Conservation (phyloP, 2,113 vertebrate genomes). For the Gymnocephalus cernua region DNA sequence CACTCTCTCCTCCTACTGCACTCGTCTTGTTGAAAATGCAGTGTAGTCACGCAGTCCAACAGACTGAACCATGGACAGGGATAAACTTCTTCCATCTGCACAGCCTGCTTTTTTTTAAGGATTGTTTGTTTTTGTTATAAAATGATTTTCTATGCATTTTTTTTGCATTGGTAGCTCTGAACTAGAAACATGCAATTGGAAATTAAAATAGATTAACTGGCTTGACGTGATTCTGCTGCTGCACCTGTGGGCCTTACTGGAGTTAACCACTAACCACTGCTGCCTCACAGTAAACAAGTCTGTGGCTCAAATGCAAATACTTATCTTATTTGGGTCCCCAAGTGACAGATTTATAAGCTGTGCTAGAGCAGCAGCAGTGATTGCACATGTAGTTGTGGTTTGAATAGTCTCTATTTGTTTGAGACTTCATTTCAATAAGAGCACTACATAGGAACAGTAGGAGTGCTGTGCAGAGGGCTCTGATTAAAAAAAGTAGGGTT, state of each 20-base stretch:
- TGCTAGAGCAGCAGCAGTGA: neutral
- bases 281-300: neutral
- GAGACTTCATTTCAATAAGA: neutral
- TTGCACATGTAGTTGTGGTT: constrained; percentile 10
- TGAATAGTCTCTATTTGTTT: constrained; percentile 10
- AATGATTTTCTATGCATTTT: neutral
- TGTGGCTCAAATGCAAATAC: neutral
- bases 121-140: neutral
- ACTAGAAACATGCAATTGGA: neutral
- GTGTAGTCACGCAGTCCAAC: neutral
- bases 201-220: neutral
- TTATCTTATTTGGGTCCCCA: constrained; percentile 11
- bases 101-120: neutral
- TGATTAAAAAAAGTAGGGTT: too few relatives aligned
- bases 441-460: neutral
- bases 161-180: neutral
- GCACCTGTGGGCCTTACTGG: neutral
- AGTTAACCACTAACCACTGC: neutral
- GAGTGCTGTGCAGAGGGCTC: too few relatives aligned
- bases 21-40: neutral
- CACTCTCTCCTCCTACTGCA: constrained; percentile 49
- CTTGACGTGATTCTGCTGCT: neutral
- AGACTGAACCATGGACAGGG: neutral
- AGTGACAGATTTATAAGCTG: constrained; percentile 10
- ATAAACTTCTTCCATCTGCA: neutral